Base-by-base conservation (phyloP, 2,113 vertebrate species). In the Picathartes gymnocephalus region DNA sequence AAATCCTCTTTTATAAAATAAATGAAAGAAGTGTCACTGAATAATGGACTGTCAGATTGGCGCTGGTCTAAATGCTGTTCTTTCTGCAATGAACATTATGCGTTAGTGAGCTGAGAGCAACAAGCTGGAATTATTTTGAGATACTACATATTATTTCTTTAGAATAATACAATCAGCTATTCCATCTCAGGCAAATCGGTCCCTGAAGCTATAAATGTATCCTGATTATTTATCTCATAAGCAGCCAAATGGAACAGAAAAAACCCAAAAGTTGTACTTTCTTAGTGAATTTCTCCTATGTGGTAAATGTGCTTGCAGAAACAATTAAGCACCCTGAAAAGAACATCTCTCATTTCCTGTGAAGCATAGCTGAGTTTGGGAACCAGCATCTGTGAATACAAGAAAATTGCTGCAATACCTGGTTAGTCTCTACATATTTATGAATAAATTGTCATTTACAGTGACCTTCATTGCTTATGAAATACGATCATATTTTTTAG, bases 151-250 rank as follows among this genome's bases (percentile, higher is more conserved):
- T 93, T 71, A 80, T 94, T 97, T 91, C 60, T 95, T 97, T 96
- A 92, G 53, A 96, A 93, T 96, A 97, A 97, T 95, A 88, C 27
- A 96, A 89, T 96, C 80, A 95, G 80, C 81, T 86, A 56, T 93
- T 93, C 65, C 78, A 77, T 97, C 88, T 90, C 58, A 51, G 91
- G 79, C 57, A 96, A 97, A 96, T 94, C 11, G 22, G 89, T 96
- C 80, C 91, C 94, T 92, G 97, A 90, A 95, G 93, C 88, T 95
- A 88, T 92, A 96, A 94, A 72, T 94, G 54, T 66, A 92, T 95
- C 65, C 81, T 95, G 88, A 86, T 95, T 94, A 96, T 96, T 96
- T 95, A 92, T 97, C 93, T 97, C 89, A 86, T 93, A 78, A 96
- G 86, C 42, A 95, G 62, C 62, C 82, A 80, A 94, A 92, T 83